Evolutionary conservation across 2,797 vertebrate species (phyloP), one percentile per base, ranked within the genome.

Genomic region (Pempheris klunzingeri): DNA sequence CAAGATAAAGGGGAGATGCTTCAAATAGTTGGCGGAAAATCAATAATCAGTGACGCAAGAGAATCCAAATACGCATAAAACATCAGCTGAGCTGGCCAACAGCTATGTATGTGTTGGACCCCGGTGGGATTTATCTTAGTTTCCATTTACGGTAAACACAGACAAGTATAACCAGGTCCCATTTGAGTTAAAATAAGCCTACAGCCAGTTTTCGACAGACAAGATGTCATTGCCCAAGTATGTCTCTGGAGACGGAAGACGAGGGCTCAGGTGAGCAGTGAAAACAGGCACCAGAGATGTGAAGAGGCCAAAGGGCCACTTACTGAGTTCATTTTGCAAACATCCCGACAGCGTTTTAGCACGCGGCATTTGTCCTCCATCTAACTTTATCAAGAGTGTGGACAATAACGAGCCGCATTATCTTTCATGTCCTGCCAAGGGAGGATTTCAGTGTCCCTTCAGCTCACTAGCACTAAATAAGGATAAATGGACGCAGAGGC

Each of bases 81-180:
- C 49, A 83, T 53, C 34, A 66, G 74, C 65, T 63, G 44, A 78
- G 43, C 43, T 53, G 65, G 53, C 65, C 15, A 13, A 62, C 43
- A 72, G 62, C 65, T 53, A n/a, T 64, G 67, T 15, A 26, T 20
- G 30, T 47, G 64, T 20, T 50, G 65, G 65, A 79, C 77, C 41
- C 50, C 30, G 39, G 53, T 10, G 43, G 78, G 74, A 62, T 77
- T 87, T 73, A 36, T 80, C 86, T 77, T 9, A 80, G 77, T 81
- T 80, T 57, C 92, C 89, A 90, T 94, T 88, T 90, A 92, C 57
- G 90, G 92, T 64, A 72, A 88, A 87, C 70, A 60, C 68, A 87
- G 76, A 76, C 67, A 38, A 83, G 82, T 61, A 76, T 49, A 80
- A 75, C 73, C 63, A 69, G 80, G 68, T 77, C 77, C 65, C 0